These are phyloP conservation scores for Typhlichthys subterraneus DNA, from an alignment of 2,797 vertebrate genomes.

Conservation along the genomic window DNA sequence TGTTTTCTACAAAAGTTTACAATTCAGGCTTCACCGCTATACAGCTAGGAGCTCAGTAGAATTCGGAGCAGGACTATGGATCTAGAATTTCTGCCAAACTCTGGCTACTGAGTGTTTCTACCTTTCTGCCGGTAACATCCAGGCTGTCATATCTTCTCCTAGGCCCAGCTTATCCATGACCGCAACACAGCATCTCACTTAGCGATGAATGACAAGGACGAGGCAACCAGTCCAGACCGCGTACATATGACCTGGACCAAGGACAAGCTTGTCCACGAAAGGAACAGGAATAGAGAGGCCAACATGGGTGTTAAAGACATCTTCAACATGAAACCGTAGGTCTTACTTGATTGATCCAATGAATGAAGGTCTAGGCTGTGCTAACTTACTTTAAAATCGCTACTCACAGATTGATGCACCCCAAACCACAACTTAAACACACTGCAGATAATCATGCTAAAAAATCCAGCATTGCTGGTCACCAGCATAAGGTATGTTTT, in stretches of 20 bases:
- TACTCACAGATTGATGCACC: no score
- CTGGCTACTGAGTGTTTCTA: background rate
- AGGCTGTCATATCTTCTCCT: background rate
- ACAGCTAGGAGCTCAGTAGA: no score
- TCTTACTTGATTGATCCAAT: constrained; percentile 26
- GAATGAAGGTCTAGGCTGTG: background rate
- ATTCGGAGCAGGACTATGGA: background rate
- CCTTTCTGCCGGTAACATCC: background rate
- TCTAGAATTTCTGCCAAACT: background rate
- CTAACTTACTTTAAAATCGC: no score
- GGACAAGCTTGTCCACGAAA: constrained; percentile 87
- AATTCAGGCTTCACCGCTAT: background rate
- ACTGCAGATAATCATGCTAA: no score
- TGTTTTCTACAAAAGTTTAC: no score
- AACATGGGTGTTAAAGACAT: constrained; percentile 83
- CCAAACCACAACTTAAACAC: no score
- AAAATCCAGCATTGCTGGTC: no score
- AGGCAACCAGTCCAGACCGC: constrained; percentile 69
- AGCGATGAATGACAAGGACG: constrained; percentile 51
- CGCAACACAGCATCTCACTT: constrained; percentile 86
- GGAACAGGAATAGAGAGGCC: constrained; percentile 82
- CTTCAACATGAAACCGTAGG: constrained; percentile 96
- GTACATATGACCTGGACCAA: constrained; percentile 99
- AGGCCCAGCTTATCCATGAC: constrained; percentile 94
- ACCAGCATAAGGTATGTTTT: no score